Percentiles rank a stretch among this genome's conserved stretches.
Evolutionary conservation across 2,888 invertebrate species (phyloP).

Genomic region (Cordylochernes scorpioides): DNA sequence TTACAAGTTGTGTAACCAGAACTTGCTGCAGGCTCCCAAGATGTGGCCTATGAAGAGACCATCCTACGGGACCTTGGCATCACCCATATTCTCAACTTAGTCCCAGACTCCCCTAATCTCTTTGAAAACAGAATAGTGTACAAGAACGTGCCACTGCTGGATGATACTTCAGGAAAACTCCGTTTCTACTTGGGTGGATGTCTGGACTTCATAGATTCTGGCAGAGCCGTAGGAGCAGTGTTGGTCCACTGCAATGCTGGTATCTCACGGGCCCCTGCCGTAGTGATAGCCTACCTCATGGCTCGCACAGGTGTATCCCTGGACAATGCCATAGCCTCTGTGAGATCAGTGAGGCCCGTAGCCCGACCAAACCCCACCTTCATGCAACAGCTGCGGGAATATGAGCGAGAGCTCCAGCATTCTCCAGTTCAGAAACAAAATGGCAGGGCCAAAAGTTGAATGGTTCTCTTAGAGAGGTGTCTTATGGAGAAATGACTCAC

Average conservation of each 20-base stretch:
- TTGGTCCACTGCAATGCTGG: slow-evolving; percentile 24
- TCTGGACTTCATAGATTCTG: slow-evolving; percentile 21
- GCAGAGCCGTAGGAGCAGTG: slow-evolving; percentile 18
- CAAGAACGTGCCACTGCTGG: slow-evolving; percentile 18
- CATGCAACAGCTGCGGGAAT: slow-evolving; percentile 18
- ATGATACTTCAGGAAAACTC: slow-evolving; percentile 18
- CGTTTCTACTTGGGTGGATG: slow-evolving; percentile 17
- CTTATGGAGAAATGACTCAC: too few relatives aligned
- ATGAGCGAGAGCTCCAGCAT: slow-evolving; percentile 8
- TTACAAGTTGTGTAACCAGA: too few relatives aligned
- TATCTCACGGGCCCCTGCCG: slow-evolving; percentile 20
- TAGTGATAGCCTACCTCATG: slow-evolving; percentile 22
- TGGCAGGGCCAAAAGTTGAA: too few relatives aligned
- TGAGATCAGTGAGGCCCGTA: slow-evolving; percentile 19
- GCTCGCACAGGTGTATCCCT: slow-evolving; percentile 17
- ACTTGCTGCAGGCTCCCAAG: slow-evolving; percentile 20
- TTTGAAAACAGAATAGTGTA: slow-evolving; percentile 20
- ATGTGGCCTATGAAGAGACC: slow-evolving; percentile 20
- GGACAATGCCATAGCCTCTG: slow-evolving; percentile 18
- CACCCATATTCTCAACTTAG: slow-evolving; percentile 21
- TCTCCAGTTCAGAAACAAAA: too few relatives aligned
- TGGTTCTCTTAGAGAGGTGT: too few relatives aligned
- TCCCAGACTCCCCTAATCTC: slow-evolving; percentile 17
- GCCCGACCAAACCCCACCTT: slow-evolving; percentile 23
- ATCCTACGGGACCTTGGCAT: slow-evolving; percentile 18